A percentile compares a stretch with the other conserved stretches of the same genome.
Evolutionary conservation across 2,888 invertebrate species (phyloP).

Genomic region (Scaptomyza reducta): DNA sequence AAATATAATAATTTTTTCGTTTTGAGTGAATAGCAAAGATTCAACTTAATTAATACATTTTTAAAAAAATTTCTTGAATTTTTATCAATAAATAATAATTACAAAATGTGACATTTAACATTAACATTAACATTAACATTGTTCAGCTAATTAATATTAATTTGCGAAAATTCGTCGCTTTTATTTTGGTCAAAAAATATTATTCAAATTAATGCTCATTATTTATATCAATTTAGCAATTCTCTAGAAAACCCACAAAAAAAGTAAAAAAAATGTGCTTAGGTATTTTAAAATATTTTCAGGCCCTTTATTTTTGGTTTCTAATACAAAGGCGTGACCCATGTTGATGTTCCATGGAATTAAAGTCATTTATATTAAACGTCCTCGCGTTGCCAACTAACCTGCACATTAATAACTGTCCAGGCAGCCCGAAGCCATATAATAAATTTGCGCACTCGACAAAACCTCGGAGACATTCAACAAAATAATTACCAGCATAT

Average conservation of each 20-base stretch:
- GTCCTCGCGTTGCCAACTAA: constrained; percentile 41
- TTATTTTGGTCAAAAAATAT: not conserved
- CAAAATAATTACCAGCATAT: constrained; percentile 80
- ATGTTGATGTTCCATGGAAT: constrained; percentile 28
- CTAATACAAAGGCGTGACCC: constrained; percentile 2
- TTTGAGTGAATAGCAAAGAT: not conserved
- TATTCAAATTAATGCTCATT: constrained; percentile 9
- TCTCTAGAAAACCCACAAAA: not conserved
- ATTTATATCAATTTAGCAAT: constrained; percentile 16
- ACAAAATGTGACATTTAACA: not conserved
- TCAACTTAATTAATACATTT: no score
- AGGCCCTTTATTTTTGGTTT: not conserved
- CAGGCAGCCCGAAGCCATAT: constrained; percentile 43
- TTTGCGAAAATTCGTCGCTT: not conserved
- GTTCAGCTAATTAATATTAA: not conserved
- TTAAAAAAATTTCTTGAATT: not conserved
- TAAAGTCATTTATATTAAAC: constrained; percentile 48
- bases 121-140: no score
- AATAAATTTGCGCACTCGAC: constrained; percentile 61
- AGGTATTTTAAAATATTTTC: not conserved
- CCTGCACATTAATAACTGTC: constrained; percentile 69
- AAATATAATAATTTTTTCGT: constrained; percentile 14
- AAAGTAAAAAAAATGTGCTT: not conserved
- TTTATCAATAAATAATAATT: not conserved
- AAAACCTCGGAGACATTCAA: constrained; percentile 74